Percentiles rank a stretch among this genome's conserved stretches.
Evolutionary conservation across 2,797 vertebrate species (phyloP).

Genomic region (Micrastur ruficollis): DNA sequence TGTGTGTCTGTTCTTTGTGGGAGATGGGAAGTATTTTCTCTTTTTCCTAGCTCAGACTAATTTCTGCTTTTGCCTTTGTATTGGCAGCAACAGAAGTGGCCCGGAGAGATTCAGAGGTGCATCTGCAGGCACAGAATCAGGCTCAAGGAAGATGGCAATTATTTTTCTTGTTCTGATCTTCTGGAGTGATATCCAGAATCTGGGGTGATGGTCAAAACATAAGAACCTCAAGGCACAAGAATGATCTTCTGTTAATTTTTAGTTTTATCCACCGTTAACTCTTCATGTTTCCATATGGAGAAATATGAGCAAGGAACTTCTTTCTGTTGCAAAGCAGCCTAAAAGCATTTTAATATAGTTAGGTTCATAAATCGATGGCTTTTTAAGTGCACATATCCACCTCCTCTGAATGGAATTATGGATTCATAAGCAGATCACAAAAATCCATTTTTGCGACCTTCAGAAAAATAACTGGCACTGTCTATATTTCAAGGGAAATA

Average conservation of each 20-base stretch:
- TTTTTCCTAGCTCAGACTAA: not conserved
- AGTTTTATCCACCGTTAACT: not conserved
- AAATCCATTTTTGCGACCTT: not conserved
- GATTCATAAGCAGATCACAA: not conserved
- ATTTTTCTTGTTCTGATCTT: not conserved
- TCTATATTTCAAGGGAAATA: not conserved
- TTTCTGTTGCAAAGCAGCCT: not conserved
- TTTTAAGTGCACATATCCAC: not conserved
- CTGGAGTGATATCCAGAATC: not conserved
- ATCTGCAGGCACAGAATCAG: not conserved
- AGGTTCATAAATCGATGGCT: not conserved
- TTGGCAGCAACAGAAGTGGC: not conserved
- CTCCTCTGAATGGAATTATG: not conserved
- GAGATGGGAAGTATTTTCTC: conserved; percentile 30
- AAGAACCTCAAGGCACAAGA: not conserved
- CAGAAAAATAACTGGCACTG: not conserved
- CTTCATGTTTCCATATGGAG: not conserved
- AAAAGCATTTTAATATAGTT: not conserved
- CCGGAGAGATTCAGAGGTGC: not conserved
- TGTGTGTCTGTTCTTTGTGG: conserved; percentile 30
- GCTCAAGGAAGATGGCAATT: not conserved
- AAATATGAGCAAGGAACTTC: not conserved
- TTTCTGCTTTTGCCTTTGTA: conserved; percentile 15
- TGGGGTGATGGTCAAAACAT: not conserved
- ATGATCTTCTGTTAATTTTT: not conserved